Conservation (phyloP, 2,113 vertebrate species). For the Epinephelus fuscoguttatus region DNA sequence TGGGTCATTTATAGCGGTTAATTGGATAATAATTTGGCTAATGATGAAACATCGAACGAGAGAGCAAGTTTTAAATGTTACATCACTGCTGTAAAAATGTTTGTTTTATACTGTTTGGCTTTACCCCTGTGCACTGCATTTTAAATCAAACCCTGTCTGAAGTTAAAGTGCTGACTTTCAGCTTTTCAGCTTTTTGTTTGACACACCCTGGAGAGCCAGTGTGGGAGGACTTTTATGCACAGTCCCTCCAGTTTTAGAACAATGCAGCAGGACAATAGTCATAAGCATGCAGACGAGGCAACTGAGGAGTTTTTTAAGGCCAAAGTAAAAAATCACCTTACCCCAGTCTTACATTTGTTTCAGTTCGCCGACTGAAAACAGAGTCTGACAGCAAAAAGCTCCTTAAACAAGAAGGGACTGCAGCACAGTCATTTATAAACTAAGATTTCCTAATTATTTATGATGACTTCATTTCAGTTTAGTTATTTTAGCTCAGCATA, state of each 20-base stretch:
- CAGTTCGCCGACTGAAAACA: not conserved
- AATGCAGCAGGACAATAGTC: slow-evolving; percentile 4
- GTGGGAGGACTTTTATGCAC: slow-evolving; percentile 5
- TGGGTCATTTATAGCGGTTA: slow-evolving; percentile 15
- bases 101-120: slow-evolving; percentile 42
- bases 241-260: slow-evolving; percentile 20
- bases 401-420: not conserved
- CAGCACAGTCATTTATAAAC: not conserved
- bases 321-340: not conserved
- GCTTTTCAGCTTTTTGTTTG: slow-evolving; percentile 25
- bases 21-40: slow-evolving; percentile 37
- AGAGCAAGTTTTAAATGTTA: slow-evolving; percentile 17
- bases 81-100: slow-evolving; percentile 32
- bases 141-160: slow-evolving; percentile 27
- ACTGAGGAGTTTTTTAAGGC: not conserved
- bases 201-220: slow-evolving; percentile 22
- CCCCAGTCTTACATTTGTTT: not conserved
- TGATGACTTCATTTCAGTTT: not conserved
- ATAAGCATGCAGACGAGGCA: not conserved
- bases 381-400: not conserved
- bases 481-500: not conserved
- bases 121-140: slow-evolving; percentile 16
- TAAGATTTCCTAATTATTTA: not conserved
- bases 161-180: slow-evolving; percentile 59
- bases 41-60: not conserved